Conservation (phyloP, 2,113 vertebrate species). For the Baryphthengus martii region DNA sequence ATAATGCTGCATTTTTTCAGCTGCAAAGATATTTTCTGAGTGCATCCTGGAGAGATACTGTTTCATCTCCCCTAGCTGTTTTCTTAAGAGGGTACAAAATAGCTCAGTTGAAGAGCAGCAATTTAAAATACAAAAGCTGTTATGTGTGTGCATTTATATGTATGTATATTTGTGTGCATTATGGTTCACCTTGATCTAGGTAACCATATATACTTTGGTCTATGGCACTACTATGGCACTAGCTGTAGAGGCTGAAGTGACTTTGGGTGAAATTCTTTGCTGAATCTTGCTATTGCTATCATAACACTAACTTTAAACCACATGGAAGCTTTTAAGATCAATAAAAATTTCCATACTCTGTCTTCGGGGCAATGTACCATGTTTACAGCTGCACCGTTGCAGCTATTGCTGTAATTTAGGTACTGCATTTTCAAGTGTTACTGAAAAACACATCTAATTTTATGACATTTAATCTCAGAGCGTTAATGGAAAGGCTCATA, state of each 20-base stretch:
- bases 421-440: not conserved
- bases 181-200: not conserved
- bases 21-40: not conserved
- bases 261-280: not conserved
- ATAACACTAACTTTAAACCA: not conserved
- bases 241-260: not conserved
- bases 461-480: not conserved
- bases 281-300: not conserved
- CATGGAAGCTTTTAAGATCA: not conserved
- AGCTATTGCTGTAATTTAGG: not conserved
- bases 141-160: not conserved
- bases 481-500: not conserved
- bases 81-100: not conserved
- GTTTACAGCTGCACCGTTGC: not conserved
- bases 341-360: not conserved
- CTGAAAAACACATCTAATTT: not conserved
- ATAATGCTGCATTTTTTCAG: not conserved
- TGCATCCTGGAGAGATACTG: not conserved
- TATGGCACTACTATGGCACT: not conserved
- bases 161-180: not conserved
- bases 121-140: not conserved
- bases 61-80: not conserved
- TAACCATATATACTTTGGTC: not conserved
- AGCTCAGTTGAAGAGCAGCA: not conserved
- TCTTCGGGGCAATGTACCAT: rapidly evolving